Conservation (phyloP, 2,888 invertebrate species). For the Scaeva pyrastri region DNA sequence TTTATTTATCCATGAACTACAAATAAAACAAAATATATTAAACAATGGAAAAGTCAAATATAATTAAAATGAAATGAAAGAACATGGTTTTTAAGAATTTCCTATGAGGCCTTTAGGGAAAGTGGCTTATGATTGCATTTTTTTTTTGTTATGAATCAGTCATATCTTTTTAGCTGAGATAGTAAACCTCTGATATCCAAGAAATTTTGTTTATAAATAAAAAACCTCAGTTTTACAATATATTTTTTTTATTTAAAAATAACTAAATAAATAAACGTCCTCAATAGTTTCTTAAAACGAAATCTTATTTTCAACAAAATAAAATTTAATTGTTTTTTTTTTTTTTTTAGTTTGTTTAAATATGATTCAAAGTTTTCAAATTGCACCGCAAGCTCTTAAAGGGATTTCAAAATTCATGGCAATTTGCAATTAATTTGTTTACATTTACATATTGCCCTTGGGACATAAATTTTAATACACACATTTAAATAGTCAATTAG, state of each 20-base stretch:
- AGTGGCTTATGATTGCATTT: too few relatives aligned
- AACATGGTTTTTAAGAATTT: too few relatives aligned
- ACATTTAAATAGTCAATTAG: background rate
- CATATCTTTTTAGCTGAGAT: too few relatives aligned
- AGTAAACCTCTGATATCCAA: too few relatives aligned
- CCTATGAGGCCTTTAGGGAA: too few relatives aligned
- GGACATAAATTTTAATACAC: background rate
- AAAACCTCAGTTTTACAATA: background rate
- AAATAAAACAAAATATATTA: too few relatives aligned
- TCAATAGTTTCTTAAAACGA: background rate
- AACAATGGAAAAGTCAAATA: too few relatives aligned
- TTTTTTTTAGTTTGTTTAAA: background rate
- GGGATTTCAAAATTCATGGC: background rate
- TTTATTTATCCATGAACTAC: too few relatives aligned
- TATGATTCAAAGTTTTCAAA: background rate
- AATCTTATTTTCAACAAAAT: background rate
- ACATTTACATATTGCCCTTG: background rate
- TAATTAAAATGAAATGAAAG: too few relatives aligned
- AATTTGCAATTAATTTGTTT: background rate
- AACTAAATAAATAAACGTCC: background rate
- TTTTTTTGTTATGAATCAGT: too few relatives aligned
- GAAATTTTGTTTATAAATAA: background rate
- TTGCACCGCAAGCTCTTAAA: background rate
- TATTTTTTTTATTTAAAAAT: background rate
- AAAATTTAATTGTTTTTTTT: background rate